phyloP scores from a whole-genome alignment of 2,113 vertebrate genomes.

The Scomber japonicus region DNA sequence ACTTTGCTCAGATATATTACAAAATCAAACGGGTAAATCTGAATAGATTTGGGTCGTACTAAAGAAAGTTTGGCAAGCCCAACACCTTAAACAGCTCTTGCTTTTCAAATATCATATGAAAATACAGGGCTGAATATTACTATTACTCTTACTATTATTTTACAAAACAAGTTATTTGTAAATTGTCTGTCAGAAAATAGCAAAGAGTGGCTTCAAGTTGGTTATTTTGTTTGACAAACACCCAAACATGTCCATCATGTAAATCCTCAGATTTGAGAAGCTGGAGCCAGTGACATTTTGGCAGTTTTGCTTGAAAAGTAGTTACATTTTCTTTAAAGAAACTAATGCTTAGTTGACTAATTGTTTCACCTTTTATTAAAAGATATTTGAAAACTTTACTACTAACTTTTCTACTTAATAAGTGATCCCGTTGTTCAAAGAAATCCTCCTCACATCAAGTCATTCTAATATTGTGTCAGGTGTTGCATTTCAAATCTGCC shows the following conservation, averaged over 20 bases:
- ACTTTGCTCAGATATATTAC: conserved; percentile 6
- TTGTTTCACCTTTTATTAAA: no score
- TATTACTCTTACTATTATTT: neutral
- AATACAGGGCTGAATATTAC: no score
- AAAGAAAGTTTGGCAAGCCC: no score
- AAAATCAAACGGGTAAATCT: neutral
- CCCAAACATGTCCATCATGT: neutral
- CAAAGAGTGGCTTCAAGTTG: neutral
- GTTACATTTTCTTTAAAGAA: no score
- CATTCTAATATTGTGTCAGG: neutral
- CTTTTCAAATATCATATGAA: no score
- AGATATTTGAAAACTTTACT: no score
- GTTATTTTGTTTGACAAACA: neutral
- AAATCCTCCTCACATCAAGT: neutral
- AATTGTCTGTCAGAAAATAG: neutral
- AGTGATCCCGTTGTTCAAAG: neutral
- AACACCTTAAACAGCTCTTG: no score
- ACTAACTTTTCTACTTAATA: neutral
- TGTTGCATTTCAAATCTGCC: neutral
- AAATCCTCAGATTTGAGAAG: neutral
- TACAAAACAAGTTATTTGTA: no score
- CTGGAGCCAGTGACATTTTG: neutral
- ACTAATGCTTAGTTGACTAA: no score
- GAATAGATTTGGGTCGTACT: no score
- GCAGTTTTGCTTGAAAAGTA: neutral